Evolutionary conservation across 1,140 invertebrate species (phyloP).

Genomic region (Aphaenogaster ashmeadi): DNA sequence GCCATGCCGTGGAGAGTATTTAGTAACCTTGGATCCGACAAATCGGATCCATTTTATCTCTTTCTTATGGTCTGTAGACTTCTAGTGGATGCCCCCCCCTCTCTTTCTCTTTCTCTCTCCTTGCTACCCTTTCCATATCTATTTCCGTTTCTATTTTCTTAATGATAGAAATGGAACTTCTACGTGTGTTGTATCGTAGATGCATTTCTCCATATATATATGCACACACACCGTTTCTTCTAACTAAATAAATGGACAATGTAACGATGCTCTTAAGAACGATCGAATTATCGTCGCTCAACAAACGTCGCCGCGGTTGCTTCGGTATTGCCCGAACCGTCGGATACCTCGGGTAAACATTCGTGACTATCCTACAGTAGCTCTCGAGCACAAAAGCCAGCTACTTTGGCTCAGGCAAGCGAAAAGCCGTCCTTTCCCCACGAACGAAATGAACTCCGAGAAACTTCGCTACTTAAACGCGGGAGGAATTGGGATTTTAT

Average conservation of each 20-base stretch:
- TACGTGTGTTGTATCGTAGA: constrained; percentile 21
- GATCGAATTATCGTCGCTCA: constrained; percentile 36
- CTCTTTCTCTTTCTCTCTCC: constrained; percentile 35
- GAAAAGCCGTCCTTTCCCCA: constrained; percentile 43
- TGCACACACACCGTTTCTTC: background rate
- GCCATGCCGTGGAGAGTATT: constrained; percentile 61
- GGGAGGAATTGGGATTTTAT: constrained; percentile 50
- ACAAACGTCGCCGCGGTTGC: constrained; percentile 23
- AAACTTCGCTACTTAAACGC: constrained; percentile 57
- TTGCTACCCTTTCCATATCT: background rate
- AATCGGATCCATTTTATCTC: constrained; percentile 66
- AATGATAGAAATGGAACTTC: constrained; percentile 32
- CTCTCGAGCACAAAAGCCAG: constrained; percentile 52
- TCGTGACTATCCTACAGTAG: constrained; percentile 40
- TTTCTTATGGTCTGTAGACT: constrained; percentile 12
- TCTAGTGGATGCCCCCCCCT: background rate
- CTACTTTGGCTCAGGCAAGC: constrained; percentile 46
- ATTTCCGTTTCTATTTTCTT: constrained; percentile 32
- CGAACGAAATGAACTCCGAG: constrained; percentile 54
- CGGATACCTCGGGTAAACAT: constrained; percentile 43
- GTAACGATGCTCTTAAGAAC: background rate
- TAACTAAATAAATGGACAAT: constrained; percentile 9
- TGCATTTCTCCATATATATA: background rate
- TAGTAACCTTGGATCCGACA: constrained; percentile 75
- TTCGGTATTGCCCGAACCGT: background rate